Percentiles rank a stretch among this genome's conserved stretches.
Evolutionary conservation across 2,113 vertebrate species (phyloP).

Genomic region (Tamias sibiricus): DNA sequence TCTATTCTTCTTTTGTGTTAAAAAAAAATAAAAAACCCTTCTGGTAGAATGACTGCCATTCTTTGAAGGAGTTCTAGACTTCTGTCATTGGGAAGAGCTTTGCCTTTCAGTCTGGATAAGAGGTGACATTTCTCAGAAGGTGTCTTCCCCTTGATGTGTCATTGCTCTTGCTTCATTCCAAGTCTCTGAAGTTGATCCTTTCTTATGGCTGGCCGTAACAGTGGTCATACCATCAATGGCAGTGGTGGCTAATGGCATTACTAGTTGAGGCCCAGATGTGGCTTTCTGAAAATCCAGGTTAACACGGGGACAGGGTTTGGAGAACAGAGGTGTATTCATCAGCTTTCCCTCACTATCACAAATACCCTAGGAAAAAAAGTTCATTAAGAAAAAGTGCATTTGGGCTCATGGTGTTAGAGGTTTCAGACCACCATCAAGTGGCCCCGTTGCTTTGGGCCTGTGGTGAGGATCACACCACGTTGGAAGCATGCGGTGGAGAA

Average conservation of each 20-base stretch:
- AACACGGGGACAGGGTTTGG: no score
- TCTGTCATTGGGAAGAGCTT: background rate
- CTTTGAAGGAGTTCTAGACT: background rate
- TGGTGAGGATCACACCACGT: background rate
- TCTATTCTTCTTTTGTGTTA: background rate
- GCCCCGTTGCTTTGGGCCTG: background rate
- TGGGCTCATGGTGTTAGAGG: background rate
- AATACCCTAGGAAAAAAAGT: background rate
- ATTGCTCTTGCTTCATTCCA: background rate
- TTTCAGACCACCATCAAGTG: background rate
- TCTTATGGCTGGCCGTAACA: background rate
- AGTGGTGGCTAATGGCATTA: background rate
- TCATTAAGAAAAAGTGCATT: background rate
- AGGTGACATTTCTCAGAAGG: background rate
- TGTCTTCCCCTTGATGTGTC: no score
- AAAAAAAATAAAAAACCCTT: background rate
- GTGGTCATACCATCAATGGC: background rate
- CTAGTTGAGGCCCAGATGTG: background rate
- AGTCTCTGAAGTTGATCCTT: background rate
- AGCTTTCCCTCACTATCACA: background rate
- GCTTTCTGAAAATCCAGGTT: background rate
- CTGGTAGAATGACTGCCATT: background rate
- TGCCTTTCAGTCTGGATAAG: background rate
- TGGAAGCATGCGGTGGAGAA: background rate
- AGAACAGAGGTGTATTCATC: background rate